Evolutionary conservation across 2,797 vertebrate genomes (phyloP).

Genomic region (Acropternis orthonyx): DNA sequence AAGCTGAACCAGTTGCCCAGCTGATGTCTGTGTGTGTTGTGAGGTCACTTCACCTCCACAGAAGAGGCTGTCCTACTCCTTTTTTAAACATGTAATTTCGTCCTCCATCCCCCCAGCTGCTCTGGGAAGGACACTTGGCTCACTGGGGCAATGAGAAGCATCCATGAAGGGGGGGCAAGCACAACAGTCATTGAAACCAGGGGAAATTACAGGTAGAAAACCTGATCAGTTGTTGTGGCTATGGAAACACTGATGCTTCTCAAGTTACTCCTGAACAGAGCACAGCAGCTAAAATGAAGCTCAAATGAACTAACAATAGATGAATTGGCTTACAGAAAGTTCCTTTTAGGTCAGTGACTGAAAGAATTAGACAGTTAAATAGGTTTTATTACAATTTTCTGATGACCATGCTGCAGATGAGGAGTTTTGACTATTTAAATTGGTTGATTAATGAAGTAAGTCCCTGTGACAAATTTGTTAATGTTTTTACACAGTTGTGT

Average conservation of each 20-base stretch:
- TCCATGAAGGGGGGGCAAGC: rapidly evolving
- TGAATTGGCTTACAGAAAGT: not conserved
- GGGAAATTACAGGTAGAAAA: not conserved
- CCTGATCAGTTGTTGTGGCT: not conserved
- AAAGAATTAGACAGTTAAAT: not conserved
- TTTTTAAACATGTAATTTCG: not conserved
- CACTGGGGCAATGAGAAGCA: not conserved
- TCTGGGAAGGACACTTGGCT: not conserved
- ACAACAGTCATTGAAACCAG: not conserved
- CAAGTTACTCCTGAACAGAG: not conserved
- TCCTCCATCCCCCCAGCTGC: not conserved
- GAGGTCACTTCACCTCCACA: not conserved
- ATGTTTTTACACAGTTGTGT: not conserved
- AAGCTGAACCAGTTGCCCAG: not conserved
- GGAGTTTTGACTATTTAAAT: not conserved
- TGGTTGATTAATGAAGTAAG: not conserved
- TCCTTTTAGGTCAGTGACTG: not conserved
- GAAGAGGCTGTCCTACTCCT: not conserved
- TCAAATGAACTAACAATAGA: not conserved
- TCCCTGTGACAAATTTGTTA: not conserved
- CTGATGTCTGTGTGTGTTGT: not conserved
- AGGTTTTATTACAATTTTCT: not conserved
- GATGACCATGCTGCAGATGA: not conserved
- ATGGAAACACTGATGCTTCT: not conserved
- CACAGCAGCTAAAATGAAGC: not conserved